Percentiles rank a stretch among this genome's conserved stretches.
phyloP scores from a whole-genome alignment of 2,113 vertebrate genomes.

The Galbula dea region DNA sequence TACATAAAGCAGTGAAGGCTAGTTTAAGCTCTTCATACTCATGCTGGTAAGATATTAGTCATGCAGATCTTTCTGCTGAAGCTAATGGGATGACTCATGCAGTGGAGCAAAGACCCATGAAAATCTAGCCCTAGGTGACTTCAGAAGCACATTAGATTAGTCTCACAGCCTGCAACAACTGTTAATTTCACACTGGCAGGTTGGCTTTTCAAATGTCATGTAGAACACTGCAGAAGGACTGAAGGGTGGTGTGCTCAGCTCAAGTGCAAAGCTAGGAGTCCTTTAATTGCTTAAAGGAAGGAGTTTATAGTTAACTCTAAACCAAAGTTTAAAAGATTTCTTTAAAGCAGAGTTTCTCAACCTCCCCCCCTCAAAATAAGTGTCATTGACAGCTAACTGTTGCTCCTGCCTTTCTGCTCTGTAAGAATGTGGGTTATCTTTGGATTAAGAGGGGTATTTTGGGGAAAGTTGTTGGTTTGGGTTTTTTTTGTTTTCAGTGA shows the following conservation, averaged over 20 bases:
- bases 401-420: not conserved
- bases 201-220: not conserved
- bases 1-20: not conserved
- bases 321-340: not conserved
- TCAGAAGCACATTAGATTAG: not conserved
- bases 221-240: not conserved
- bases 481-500: not conserved
- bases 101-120: not conserved
- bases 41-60: not conserved
- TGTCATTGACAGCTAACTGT: not conserved
- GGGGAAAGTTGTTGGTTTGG: not conserved
- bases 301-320: not conserved
- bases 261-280: not conserved
- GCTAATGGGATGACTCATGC: not conserved
- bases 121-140: not conserved
- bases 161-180: not conserved
- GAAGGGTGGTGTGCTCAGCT: not conserved
- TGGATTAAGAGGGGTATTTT: not conserved
- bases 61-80: not conserved
- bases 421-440: not conserved
- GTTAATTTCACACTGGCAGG: not conserved
- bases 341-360: not conserved
- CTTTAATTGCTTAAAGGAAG: not conserved
- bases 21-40: not conserved
- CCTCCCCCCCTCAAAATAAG: not conserved